These are phyloP conservation scores for Halisarca cf. caerulea DNA, from an alignment of 37 sponge, comb jelly and placozoan species.

Conservation along the genomic window DNA sequence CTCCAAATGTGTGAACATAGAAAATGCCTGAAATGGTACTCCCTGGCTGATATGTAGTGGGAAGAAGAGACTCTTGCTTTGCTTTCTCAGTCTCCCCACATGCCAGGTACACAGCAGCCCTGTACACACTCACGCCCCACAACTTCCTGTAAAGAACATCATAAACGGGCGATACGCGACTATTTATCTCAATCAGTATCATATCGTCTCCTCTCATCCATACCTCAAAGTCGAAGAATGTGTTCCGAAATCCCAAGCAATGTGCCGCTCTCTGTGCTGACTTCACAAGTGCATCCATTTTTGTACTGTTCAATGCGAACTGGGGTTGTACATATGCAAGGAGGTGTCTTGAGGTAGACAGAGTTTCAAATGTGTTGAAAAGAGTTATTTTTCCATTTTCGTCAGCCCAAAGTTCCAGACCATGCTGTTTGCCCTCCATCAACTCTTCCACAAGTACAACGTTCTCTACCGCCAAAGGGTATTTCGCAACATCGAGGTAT, in stretches of 20 bases:
- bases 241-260: not conserved
- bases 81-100: not conserved
- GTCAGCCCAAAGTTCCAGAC: slow-evolving; percentile 29
- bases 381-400: not conserved
- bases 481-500: slow-evolving; percentile 15
- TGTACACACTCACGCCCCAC: not conserved
- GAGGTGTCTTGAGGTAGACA: not conserved
- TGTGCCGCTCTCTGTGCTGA: not conserved
- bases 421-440: slow-evolving; percentile 12
- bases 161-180: not conserved
- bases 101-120: not conserved
- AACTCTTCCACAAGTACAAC: slow-evolving; percentile 30
- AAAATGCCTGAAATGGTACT: too few relatives aligned
- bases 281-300: not conserved
- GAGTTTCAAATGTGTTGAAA: not conserved
- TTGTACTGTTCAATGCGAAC: not conserved
- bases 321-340: not conserved
- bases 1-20: not conserved
- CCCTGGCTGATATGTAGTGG: not conserved
- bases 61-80: not conserved
- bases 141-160: not conserved
- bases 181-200: slow-evolving; percentile 9
- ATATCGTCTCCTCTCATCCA: slow-evolving; percentile 14
- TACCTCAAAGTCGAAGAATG: slow-evolving; percentile 23
- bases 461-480: slow-evolving; percentile 19